phyloP scores from a whole-genome alignment of 2,888 invertebrate species.

The Chromoteleia sp. region DNA sequence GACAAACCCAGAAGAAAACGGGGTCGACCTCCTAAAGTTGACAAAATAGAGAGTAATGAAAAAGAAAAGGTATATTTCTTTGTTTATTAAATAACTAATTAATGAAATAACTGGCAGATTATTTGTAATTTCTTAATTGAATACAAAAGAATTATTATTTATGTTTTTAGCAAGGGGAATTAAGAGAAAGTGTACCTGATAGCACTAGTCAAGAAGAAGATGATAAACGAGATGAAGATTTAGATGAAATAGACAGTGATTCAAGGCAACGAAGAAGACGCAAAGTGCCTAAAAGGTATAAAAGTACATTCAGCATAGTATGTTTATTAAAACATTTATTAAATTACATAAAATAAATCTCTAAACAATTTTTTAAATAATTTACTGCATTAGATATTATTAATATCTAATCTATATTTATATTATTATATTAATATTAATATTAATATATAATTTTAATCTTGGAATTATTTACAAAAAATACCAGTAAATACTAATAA shows the following conservation, averaged over 20 bases:
- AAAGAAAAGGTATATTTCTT: conserved; percentile 62
- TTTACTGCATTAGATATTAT: too few relatives aligned
- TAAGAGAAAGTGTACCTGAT: conserved; percentile 73
- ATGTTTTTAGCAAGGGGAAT: conserved; percentile 54
- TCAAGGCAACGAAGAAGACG: conserved; percentile 87
- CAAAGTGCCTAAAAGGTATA: conserved; percentile 88
- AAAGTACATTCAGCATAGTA: background rate
- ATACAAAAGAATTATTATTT: background rate
- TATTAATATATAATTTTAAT: too few relatives aligned
- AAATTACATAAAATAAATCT: too few relatives aligned
- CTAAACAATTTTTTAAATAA: too few relatives aligned
- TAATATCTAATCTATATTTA: background rate
- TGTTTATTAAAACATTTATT: too few relatives aligned
- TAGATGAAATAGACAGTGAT: conserved; percentile 85
- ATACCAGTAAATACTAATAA: too few relatives aligned
- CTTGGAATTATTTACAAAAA: too few relatives aligned
- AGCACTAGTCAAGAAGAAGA: conserved; percentile 81
- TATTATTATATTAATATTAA: too few relatives aligned
- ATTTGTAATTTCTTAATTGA: conserved; percentile 4
- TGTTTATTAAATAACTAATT: background rate
- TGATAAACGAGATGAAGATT: conserved; percentile 81
- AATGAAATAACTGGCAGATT: too few relatives aligned
- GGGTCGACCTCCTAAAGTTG: conserved; percentile 89
- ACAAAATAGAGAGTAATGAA: conserved; percentile 75
- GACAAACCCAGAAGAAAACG: conserved; percentile 89